A percentile compares a stretch with the other conserved stretches of the same genome.
phyloP scores from a whole-genome alignment of 2,888 invertebrate genomes.

The Halictus quadricinctus region DNA sequence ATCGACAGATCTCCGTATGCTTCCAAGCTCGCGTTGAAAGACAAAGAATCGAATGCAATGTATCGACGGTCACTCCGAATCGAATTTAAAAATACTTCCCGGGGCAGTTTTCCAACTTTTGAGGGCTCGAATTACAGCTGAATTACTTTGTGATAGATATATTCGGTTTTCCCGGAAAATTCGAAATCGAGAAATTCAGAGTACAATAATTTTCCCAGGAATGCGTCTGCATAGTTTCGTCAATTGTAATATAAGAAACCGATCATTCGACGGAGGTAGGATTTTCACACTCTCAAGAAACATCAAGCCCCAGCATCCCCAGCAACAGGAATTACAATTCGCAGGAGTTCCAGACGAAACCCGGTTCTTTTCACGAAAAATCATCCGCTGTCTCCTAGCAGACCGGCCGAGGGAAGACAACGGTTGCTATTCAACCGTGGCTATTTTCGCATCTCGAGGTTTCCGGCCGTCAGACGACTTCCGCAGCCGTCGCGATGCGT shows the following conservation, averaged over 20 bases:
- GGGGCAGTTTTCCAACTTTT: no score
- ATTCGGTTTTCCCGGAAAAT: neutral
- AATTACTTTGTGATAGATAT: no score
- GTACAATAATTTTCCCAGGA: no score
- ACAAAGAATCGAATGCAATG: neutral
- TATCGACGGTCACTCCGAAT: neutral
- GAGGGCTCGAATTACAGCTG: no score
- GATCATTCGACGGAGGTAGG: no score
- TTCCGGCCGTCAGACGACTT: constrained; percentile 5
- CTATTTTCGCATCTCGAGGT: neutral
- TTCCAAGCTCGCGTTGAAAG: neutral
- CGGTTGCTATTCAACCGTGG: neutral
- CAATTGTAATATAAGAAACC: no score
- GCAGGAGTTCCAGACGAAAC: neutral
- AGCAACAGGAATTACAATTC: neutral
- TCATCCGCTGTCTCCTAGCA: neutral
- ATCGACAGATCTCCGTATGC: neutral
- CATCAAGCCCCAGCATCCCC: neutral
- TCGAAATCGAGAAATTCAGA: no score
- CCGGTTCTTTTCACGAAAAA: neutral
- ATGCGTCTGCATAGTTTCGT: no score
- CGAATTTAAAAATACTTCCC: neutral
- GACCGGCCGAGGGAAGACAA: neutral
- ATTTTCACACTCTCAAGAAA: neutral
- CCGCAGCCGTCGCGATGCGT: neutral